Base-by-base conservation (phyloP, 2,797 vertebrate species). In the Lithobates sylvaticus region DNA sequence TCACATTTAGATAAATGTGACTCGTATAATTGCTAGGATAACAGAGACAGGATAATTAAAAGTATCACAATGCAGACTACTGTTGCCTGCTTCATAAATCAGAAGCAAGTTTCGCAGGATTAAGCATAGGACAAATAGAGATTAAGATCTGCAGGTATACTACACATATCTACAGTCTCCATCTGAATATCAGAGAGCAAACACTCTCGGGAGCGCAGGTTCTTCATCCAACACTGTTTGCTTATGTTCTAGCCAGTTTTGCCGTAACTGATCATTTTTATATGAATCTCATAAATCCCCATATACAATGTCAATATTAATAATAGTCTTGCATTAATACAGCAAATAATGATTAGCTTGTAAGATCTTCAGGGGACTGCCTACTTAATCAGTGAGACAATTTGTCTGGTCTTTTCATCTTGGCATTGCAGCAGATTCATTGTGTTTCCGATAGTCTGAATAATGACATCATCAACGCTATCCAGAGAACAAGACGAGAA, bases 191-290 rank as follows among this genome's bases (percentile, higher is more conserved):
- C 39, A 85, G 26, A 85, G 58, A 79, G 70, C 61, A 74, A 67
- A 70, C 34, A 39, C 71, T 54, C 78, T 26, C 2, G 32, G 76
- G 84, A 74, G 84, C 84, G 23, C 1, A 5, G 47, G 44, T 68
- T 69, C 64, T 68, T 81, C 71, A 81, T 75, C 29, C 58, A 42
- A 76, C 64, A 81, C 44, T 76, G 72, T 86, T 86, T 86, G 84
- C 84, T 73, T 76, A 27, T 36, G 13, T 50, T 58, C 32, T 16
- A 36, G 27, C 42, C 44, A 69, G 69, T 12, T 50, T 76, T 34
- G 16, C 15, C 76, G 78, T 86, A 76, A 86, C 70, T 86, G 72
- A 81, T 86, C 65, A 61, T 58, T 86, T 86, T 76, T 74, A 81
- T 73, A 86, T 81, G 81, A 74, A 81, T 86, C 34, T 76, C 69